Conservation (phyloP, 2,797 vertebrate species). For the Brachyalestes nurse region DNA sequence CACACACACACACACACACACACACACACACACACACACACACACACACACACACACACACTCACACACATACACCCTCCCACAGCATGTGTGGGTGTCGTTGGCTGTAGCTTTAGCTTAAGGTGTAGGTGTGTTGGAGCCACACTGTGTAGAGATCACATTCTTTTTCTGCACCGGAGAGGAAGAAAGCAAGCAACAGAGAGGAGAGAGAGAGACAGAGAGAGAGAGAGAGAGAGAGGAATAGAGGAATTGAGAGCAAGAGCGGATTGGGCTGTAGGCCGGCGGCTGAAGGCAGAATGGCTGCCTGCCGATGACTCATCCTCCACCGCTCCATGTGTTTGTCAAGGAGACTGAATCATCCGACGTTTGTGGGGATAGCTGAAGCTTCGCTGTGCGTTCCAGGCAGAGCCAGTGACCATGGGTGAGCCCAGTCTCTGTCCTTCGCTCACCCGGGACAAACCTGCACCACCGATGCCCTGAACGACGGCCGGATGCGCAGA, state of each 20-base stretch:
- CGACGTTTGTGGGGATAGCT: slow-evolving; percentile 52
- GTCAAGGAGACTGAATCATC: slow-evolving; percentile 85
- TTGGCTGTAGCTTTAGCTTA: slow-evolving; percentile 67
- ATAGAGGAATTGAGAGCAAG: slow-evolving; percentile 24
- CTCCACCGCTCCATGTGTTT: slow-evolving; percentile 77
- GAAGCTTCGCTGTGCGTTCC: slow-evolving; percentile 57
- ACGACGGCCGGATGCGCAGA: slow-evolving; percentile 68
- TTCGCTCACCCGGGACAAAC: slow-evolving; percentile 44
- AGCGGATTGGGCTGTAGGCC: slow-evolving; percentile 59
- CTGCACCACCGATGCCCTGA: slow-evolving; percentile 44
- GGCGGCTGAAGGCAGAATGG: slow-evolving; percentile 76
- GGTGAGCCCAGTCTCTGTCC: slow-evolving; percentile 60
- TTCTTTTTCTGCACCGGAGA: slow-evolving; percentile 38
- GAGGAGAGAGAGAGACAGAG: slow-evolving; percentile 33
- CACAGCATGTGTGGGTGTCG: slow-evolving; percentile 76
- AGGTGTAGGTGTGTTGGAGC: slow-evolving; percentile 54
- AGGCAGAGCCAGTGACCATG: slow-evolving; percentile 61
- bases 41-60: slow-evolving; percentile 60
- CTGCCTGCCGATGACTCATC: slow-evolving; percentile 81
- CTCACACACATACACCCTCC: slow-evolving; percentile 54
- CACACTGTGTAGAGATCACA: slow-evolving; percentile 36
- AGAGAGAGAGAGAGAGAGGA: slow-evolving; percentile 31
- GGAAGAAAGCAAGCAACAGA: slow-evolving; percentile 21
- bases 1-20: no score
- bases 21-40: slow-evolving; percentile 60